phyloP scores from a whole-genome alignment of 2,888 invertebrate genomes.

The Folsomia candida region DNA sequence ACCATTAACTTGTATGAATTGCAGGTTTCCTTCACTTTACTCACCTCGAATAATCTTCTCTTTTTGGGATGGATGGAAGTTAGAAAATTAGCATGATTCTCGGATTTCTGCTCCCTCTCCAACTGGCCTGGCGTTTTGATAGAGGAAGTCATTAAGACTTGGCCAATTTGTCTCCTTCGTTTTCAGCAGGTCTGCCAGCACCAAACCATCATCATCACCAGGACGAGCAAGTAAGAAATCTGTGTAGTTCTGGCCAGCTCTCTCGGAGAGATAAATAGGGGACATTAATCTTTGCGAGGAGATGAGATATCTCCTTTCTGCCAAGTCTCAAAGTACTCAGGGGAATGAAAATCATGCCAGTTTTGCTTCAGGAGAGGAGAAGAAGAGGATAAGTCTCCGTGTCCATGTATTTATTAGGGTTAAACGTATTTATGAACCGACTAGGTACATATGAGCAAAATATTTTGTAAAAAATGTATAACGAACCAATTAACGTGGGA shows the following conservation, averaged over 20 bases:
- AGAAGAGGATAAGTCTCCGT: too few relatives aligned
- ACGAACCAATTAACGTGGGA: too few relatives aligned
- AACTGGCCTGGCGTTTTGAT: not conserved
- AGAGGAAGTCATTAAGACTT: slow-evolving; percentile 36
- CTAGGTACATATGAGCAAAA: too few relatives aligned
- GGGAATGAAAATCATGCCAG: too few relatives aligned
- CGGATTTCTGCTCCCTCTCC: not conserved
- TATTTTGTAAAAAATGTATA: too few relatives aligned
- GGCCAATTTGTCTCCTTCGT: slow-evolving; percentile 23
- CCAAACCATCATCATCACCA: not conserved
- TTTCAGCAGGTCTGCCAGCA: not conserved
- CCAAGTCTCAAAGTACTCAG: too few relatives aligned
- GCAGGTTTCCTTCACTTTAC: not conserved
- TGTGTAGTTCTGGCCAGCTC: not conserved
- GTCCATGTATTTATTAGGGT: too few relatives aligned
- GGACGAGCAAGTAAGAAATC: not conserved
- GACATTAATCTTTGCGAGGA: slow-evolving; percentile 1
- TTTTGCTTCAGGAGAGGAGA: too few relatives aligned
- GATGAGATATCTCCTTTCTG: not conserved
- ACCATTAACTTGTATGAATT: not conserved
- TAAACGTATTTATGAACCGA: too few relatives aligned
- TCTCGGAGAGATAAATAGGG: slow-evolving; percentile 7
- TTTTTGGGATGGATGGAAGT: not conserved
- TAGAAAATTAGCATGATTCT: slow-evolving; percentile 6
- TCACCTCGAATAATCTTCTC: not conserved